A percentile compares a stretch with the other conserved stretches of the same genome.
Conservation (phyloP, 2,797 vertebrate genomes). For the Poecilia picta region DNA sequence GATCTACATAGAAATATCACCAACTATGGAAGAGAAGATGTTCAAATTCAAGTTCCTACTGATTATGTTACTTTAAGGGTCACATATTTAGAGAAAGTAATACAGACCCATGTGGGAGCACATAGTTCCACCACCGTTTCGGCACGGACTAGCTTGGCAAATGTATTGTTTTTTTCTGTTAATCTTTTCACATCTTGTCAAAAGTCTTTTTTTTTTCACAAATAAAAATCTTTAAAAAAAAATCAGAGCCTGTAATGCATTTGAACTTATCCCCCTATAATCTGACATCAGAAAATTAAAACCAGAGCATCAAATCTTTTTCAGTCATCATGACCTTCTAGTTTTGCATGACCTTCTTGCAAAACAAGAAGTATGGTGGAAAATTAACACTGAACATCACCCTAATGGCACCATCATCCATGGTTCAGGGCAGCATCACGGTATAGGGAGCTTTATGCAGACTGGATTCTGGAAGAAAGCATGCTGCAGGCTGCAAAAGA, state of each 20-base stretch:
- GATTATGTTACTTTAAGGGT: neutral
- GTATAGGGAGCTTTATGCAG: neutral
- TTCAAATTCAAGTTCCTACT: neutral
- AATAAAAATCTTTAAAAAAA: neutral
- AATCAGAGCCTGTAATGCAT: neutral
- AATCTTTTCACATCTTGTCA: neutral
- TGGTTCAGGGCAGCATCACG: neutral
- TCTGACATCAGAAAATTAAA: neutral
- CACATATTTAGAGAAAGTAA: neutral
- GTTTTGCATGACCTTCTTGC: neutral
- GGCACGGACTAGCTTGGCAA: neutral
- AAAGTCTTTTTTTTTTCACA: neutral
- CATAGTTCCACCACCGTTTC: neutral
- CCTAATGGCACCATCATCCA: neutral
- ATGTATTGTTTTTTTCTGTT: neutral
- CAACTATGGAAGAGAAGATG: neutral
- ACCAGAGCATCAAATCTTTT: neutral
- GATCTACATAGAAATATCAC: neutral
- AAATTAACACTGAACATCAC: neutral
- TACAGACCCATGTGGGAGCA: neutral
- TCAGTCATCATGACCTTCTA: neutral
- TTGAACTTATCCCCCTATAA: neutral
- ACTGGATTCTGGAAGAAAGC: neutral
- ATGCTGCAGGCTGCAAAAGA: neutral
- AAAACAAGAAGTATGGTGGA: neutral